Percentiles rank a stretch among this genome's conserved stretches.
phyloP scores from a whole-genome alignment of 2,113 vertebrate genomes.

The Phoxinus phoxinus region DNA sequence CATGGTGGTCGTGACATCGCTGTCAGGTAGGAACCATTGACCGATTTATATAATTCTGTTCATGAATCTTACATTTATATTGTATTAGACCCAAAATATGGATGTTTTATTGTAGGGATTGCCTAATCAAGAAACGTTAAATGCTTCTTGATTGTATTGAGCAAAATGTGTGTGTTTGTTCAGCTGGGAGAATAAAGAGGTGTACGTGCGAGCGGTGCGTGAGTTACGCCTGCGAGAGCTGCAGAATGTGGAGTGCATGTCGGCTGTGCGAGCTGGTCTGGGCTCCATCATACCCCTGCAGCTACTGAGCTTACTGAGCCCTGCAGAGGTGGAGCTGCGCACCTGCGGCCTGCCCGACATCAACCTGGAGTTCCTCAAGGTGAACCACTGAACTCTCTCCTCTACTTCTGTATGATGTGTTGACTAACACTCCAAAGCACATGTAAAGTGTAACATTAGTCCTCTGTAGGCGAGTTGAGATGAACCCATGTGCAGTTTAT shows the following conservation, averaged over 20 bases:
- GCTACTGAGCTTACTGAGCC: slow-evolving; percentile 90
- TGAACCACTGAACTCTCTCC: slow-evolving; percentile 53
- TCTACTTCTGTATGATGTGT: too few species aligned
- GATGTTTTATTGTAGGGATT: not conserved
- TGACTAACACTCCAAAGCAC: too few species aligned
- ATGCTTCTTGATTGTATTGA: not conserved
- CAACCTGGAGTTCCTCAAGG: slow-evolving; percentile 98
- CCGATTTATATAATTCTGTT: not conserved
- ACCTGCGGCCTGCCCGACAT: slow-evolving; percentile 95
- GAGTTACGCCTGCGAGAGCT: slow-evolving; percentile 89
- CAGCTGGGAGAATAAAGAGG: slow-evolving; percentile 97
- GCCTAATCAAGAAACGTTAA: not conserved
- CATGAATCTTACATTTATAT: not conserved
- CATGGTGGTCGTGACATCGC: slow-evolving; percentile 85
- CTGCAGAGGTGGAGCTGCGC: slow-evolving; percentile 92
- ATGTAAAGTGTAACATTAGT: too few species aligned
- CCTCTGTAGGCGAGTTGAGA: too few species aligned
- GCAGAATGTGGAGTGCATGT: slow-evolving; percentile 89
- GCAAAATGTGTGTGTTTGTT: slow-evolving; percentile 10
- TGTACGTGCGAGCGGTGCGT: slow-evolving; percentile 87
- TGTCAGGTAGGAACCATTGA: slow-evolving; percentile 79
- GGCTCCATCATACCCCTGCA: slow-evolving; percentile 95
- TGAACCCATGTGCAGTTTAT: too few species aligned
- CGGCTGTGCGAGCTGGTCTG: slow-evolving; percentile 88
- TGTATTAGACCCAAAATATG: not conserved